Evolutionary conservation across 2,797 vertebrate genomes (phyloP).

Genomic region (Sorex maritimensis): DNA sequence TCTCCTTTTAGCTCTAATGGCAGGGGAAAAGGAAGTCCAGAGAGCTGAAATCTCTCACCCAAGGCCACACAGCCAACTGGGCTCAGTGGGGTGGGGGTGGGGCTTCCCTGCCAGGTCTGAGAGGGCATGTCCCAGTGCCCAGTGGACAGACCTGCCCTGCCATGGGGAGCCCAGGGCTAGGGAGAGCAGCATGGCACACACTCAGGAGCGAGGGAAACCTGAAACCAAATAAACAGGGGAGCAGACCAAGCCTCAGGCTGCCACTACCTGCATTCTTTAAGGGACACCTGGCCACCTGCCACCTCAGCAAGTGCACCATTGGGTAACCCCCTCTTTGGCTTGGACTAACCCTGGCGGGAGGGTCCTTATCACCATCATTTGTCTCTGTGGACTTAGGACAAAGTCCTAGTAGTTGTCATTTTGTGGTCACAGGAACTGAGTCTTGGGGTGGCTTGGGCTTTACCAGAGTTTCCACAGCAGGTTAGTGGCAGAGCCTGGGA

Average conservation of each 20-base stretch:
- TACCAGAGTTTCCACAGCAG: not conserved
- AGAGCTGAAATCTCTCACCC: conserved; percentile 13
- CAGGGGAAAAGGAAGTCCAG: conserved; percentile 40
- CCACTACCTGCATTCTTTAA: not conserved
- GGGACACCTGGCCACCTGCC: conserved; percentile 43
- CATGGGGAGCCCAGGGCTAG: not conserved
- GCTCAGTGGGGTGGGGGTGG: not conserved
- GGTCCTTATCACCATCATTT: not conserved
- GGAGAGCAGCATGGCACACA: conserved; percentile 41
- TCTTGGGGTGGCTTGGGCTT: not conserved
- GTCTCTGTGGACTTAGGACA: not conserved
- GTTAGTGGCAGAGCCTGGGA: not conserved
- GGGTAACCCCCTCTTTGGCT: not conserved
- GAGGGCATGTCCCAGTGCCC: conserved; percentile 28
- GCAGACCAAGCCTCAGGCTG: conserved; percentile 58
- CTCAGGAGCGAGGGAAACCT: conserved; percentile 55
- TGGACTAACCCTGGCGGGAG: not conserved
- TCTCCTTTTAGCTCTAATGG: conserved; percentile 37
- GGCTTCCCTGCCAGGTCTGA: not conserved
- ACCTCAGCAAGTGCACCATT: not conserved
- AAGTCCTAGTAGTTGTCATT: not conserved
- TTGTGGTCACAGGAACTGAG: not conserved
- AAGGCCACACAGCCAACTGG: conserved; percentile 31
- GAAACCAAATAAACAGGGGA: conserved; percentile 70
- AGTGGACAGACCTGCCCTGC: not conserved